These are phyloP conservation scores for Cheumatopsyche charites DNA, from an alignment of 1,140 invertebrate species.

Conservation along the genomic window DNA sequence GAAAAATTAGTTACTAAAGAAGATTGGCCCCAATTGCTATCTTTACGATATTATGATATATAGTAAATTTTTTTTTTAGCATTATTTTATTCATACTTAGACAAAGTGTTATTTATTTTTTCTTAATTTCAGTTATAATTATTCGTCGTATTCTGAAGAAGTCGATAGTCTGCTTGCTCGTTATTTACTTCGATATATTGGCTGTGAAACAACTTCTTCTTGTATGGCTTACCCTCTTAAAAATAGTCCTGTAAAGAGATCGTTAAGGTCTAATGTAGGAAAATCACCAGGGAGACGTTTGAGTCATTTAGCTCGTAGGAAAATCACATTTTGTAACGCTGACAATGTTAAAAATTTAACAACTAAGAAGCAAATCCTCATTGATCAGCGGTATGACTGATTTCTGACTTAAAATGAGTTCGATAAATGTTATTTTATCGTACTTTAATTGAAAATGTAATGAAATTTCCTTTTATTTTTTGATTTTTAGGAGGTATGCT, in stretches of 20 bases:
- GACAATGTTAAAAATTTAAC: constrained; percentile 55
- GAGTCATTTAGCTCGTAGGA: constrained; percentile 68
- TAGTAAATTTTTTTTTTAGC: constrained; percentile 62
- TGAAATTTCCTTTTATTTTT: constrained; percentile 39
- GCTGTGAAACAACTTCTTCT: constrained; percentile 66
- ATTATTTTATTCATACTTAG: background rate
- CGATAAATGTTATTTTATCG: constrained; percentile 1
- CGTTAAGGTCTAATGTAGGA: constrained; percentile 50
- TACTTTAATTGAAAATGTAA: background rate
- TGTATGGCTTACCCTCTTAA: constrained; percentile 64
- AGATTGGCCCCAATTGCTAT: constrained; percentile 62
- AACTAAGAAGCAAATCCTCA: constrained; percentile 57
- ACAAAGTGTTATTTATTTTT: background rate
- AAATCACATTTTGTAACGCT: constrained; percentile 69
- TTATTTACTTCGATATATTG: constrained; percentile 68
- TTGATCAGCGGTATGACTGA: constrained; percentile 60
- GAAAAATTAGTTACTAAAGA: constrained; percentile 52
- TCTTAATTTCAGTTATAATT: constrained; percentile 65
- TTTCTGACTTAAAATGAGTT: background rate
- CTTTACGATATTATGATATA: constrained; percentile 67
- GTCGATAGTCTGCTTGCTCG: constrained; percentile 65
- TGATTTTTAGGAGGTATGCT: constrained; percentile 57
- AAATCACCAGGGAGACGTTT: constrained; percentile 71
- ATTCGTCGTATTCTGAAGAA: constrained; percentile 65
- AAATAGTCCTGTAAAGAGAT: constrained; percentile 21